Evolutionary conservation across 1,140 invertebrate genomes (phyloP).

Genomic region (Ostrea denselamellosa): DNA sequence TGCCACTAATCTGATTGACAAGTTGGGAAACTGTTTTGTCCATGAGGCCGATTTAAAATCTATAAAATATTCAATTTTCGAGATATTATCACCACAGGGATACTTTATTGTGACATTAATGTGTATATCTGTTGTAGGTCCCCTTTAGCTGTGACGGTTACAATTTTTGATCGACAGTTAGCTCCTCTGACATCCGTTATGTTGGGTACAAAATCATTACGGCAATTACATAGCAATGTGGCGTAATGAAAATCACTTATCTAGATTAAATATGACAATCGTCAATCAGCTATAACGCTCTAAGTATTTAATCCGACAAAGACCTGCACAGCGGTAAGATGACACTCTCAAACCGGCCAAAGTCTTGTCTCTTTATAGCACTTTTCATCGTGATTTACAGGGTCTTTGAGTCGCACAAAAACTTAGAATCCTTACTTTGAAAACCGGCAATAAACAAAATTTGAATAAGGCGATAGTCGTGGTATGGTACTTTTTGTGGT

Average conservation of each 20-base stretch:
- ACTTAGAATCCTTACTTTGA: background rate
- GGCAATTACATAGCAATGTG: slow-evolving; percentile 15
- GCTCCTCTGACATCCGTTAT: slow-evolving; percentile 26
- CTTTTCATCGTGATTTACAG: background rate
- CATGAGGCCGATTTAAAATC: slow-evolving; percentile 30
- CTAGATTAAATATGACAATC: slow-evolving; percentile 32
- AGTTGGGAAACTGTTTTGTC: slow-evolving; percentile 9
- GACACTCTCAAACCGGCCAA: background rate
- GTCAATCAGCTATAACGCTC: background rate
- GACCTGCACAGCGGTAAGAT: background rate
- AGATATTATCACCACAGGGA: background rate
- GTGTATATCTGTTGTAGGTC: background rate
- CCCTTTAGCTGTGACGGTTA: slow-evolving; percentile 14
- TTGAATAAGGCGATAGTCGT: background rate
- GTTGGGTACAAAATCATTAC: slow-evolving; percentile 35
- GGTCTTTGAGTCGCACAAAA: slow-evolving; percentile 4
- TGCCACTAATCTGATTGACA: slow-evolving; percentile 5
- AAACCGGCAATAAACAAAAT: slow-evolving; percentile 8
- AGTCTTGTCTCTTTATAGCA: slow-evolving; percentile 5
- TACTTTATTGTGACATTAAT: slow-evolving; percentile 3
- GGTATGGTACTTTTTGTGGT: background rate
- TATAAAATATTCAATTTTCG: slow-evolving; percentile 15
- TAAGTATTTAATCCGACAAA: slow-evolving; percentile 36
- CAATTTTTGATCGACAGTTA: slow-evolving; percentile 24
- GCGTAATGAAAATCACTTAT: slow-evolving; percentile 27